phyloP scores from a whole-genome alignment of 1,140 invertebrate species.

The Mycetomoellerius zeteki region DNA sequence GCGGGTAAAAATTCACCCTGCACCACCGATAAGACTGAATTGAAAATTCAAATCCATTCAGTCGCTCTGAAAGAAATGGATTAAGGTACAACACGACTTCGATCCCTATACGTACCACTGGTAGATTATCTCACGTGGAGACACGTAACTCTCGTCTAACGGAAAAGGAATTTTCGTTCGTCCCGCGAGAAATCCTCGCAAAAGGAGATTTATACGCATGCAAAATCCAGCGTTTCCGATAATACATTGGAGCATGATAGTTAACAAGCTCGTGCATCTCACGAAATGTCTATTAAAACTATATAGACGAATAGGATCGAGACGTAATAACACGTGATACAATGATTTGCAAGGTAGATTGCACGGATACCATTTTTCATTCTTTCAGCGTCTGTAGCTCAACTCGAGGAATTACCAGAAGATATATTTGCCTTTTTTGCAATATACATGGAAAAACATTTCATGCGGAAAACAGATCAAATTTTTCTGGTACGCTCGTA shows the following conservation, averaged over 20 bases:
- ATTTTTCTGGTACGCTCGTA: neutral
- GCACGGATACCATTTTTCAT: constrained; percentile 28
- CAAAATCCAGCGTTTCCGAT: constrained; percentile 24
- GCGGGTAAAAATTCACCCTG: constrained; percentile 18
- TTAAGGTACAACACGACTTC: constrained; percentile 36
- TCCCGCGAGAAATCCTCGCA: constrained; percentile 37
- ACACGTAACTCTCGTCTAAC: constrained; percentile 7
- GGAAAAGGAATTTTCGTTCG: constrained; percentile 23
- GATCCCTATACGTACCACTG: constrained; percentile 6
- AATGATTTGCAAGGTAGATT: constrained; percentile 42
- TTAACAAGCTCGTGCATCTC: constrained; percentile 44
- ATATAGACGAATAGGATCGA: constrained; percentile 20
- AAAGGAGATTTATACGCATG: constrained; percentile 37
- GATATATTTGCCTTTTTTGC: constrained; percentile 27
- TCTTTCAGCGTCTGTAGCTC: constrained; percentile 21
- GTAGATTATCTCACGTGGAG: constrained; percentile 31
- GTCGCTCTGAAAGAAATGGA: constrained; percentile 46
- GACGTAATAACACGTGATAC: constrained; percentile 38
- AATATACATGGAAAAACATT: neutral
- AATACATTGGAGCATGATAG: neutral
- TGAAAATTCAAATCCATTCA: constrained; percentile 59
- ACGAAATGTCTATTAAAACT: constrained; percentile 29
- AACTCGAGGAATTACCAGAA: constrained; percentile 14
- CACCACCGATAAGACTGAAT: constrained; percentile 33
- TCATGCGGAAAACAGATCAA: constrained; percentile 2